Base-by-base conservation (phyloP, 1,140 invertebrate genomes). In the Caenorhabditis latens region DNA sequence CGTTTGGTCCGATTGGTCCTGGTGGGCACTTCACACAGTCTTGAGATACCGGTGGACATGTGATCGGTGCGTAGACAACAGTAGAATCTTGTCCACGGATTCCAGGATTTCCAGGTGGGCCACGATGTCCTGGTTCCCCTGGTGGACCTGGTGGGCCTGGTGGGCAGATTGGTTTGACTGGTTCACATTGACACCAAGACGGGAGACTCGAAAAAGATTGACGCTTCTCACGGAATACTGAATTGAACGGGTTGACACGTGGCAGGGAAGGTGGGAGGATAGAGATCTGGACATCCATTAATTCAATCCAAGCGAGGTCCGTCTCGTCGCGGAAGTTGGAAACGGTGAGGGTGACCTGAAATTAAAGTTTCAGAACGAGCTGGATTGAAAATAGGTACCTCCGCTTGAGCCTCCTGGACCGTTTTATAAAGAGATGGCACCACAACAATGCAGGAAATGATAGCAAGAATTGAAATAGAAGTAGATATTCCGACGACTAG, bases 1-100 rank as follows among this genome's bases (percentile, higher is more conserved):
- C 67, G 11, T 19, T 19, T 46, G 40, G 2, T 71, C 67, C 67
- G 1, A 48, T 32, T 46, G 14, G 67, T 14, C 67, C 67, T 6
- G 11, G 67, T 19, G 67, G 67, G 46, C 67, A 71, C n/a, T 71
- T 71, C 8, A 71, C n/a, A 21, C 67, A 71, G 4, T 71, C 67
- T 71, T 71, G 1, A 4, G 67, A 71, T 13, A 71, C 43, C 4
- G 67, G 67, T n/a, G 67, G 67, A 13, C 67, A 71, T 11, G 9
- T 71, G 67, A 71, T 71, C 13, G 67, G 42, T 46, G 67, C 42
- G n/a, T 71, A 71, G 9, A 21, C n/a, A 21, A 21, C 5, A 4
- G 42, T 71, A 19, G 19, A 46, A n/a, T 71, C 67, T 21, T 13
- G 14, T 71, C 67, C 67, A 16, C 42, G 40, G 3, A n/a, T 11